A percentile compares a stretch with the other conserved stretches of the same genome.
phyloP scores from a whole-genome alignment of 2,113 vertebrate species.

The Nycticebus coucang region DNA sequence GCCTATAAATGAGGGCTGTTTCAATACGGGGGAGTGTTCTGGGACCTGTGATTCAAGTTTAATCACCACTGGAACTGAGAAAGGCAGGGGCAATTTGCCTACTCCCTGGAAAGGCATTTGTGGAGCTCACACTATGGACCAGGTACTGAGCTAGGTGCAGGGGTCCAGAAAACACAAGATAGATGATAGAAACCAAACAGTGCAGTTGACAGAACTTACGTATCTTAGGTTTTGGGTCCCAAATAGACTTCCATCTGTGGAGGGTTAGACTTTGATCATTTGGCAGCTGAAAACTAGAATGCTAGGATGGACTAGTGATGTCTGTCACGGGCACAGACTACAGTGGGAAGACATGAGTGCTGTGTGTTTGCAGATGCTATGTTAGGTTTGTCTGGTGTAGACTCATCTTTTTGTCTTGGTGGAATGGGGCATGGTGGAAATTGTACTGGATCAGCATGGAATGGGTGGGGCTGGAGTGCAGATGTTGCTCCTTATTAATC shows the following conservation, averaged over 20 bases:
- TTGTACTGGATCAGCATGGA: neutral
- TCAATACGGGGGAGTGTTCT: neutral
- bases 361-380: neutral
- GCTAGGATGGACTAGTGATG: neutral
- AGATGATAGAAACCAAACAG: neutral
- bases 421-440: neutral
- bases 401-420: neutral
- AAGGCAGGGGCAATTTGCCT: neutral
- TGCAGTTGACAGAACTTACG: neutral
- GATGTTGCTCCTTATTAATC: neutral
- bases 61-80: neutral
- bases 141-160: neutral
- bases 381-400: neutral
- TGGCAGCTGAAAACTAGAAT: neutral
- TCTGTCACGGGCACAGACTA: neutral
- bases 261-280: neutral
- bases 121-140: neutral
- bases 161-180: neutral
- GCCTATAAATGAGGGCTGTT: neutral
- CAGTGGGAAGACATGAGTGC: neutral
- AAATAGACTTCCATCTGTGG: neutral
- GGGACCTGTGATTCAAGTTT: neutral
- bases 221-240: neutral
- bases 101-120: neutral
- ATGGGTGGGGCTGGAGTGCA: neutral